A percentile compares a stretch with the other conserved stretches of the same genome.
phyloP scores from a whole-genome alignment of 2,888 invertebrate species.

The Epirrita christyi region DNA sequence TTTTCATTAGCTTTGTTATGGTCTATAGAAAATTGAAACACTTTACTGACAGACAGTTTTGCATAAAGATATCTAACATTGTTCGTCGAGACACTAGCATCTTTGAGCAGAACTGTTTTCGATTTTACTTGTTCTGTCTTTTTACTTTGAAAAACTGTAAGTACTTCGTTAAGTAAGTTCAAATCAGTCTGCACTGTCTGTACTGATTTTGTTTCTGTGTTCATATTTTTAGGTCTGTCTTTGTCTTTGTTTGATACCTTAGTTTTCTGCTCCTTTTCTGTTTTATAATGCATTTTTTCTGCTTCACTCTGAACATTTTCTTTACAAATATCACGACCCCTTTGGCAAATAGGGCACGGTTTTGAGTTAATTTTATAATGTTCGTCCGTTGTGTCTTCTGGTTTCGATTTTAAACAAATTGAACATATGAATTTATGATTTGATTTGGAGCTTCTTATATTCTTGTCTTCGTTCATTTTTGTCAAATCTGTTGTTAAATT shows the following conservation, averaged over 20 bases:
- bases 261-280: constrained; percentile 19
- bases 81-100: constrained; percentile 60
- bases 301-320: constrained; percentile 8
- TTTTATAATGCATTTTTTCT: constrained; percentile 9
- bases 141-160: constrained; percentile 69
- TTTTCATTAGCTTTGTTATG: constrained; percentile 40
- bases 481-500: constrained; percentile 18
- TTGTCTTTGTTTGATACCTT: constrained; percentile 2
- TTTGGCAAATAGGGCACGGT: constrained; percentile 53
- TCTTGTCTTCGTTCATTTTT: constrained; percentile 40
- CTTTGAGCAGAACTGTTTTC: constrained; percentile 56
- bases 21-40: constrained; percentile 61
- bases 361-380: constrained; percentile 42
- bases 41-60: constrained; percentile 50
- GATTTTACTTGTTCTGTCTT: constrained; percentile 48
- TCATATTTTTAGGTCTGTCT: background rate
- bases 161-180: constrained; percentile 68
- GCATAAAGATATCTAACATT: constrained; percentile 33
- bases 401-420: constrained; percentile 58
- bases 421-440: constrained; percentile 58
- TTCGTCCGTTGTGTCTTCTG: constrained; percentile 36
- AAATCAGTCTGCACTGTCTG: constrained; percentile 59
- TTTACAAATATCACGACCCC: constrained; percentile 24
- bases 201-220: constrained; percentile 33
- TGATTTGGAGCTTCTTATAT: constrained; percentile 25